Evolutionary conservation across 2,113 vertebrate genomes (phyloP), one percentile per base, ranked within the genome.

Genomic region (Mohoua ochrocephala): DNA sequence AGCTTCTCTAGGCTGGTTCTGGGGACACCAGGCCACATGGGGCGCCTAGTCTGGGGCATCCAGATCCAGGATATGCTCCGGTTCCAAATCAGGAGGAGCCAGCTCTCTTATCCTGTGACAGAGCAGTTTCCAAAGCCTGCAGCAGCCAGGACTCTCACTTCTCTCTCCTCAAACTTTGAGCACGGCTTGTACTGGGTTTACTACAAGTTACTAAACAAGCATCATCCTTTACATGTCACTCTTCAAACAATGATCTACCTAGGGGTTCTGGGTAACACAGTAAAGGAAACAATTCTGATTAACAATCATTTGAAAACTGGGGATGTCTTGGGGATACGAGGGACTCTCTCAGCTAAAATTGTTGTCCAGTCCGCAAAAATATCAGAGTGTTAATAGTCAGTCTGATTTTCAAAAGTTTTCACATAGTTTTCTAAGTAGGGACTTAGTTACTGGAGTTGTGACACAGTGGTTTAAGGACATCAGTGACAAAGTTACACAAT

Each of bases 101-200:
- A 11, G 42, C 9, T 3, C 24, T 78, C 30, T n/a, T 4, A 1
- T 2, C 22, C 18, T 23, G 61, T 1, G 24, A 2, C 5, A 2
- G 52, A 73, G 39, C 8, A 22, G 21, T 30, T 42, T 7, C 30
- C 49, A 6, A 15, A 56, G 30, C 2, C 27, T 13, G 49, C 61
- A 6, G 35, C 24, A 60, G 83, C 49, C 47, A 39, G 37, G 31
- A 21, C 22, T 4, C 35, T 10, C 11, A 0, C n/a, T 57, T 26
- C 23, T 37, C 11, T 37, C 24, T 20, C 27, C 27, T 64, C 31
- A 10, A 14, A 4, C 33, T 64, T 27, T 10, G 21, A 33, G 56
- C 33, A 4, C 15, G 4, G 16, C 4, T 42, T 63, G 28, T 31
- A 21, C n/a, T 54, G 70, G 7, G 6, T 27, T 41, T 27, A 7